Base-by-base conservation (phyloP, 2,888 invertebrate genomes). In the Chorisops tibialis region DNA sequence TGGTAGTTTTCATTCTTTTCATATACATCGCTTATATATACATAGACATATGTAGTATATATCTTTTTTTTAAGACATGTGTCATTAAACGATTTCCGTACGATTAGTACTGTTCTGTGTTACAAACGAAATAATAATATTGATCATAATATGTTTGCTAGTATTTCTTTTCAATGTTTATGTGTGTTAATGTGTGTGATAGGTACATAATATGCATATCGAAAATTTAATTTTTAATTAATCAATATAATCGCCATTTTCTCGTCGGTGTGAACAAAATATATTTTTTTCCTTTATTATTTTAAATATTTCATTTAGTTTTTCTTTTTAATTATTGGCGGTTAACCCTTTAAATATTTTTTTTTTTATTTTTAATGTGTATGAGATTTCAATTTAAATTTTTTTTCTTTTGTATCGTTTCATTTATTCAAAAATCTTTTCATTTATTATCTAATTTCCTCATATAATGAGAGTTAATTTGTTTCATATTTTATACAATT, bases 401-500 rank as follows among this genome's bases (percentile, higher is more conserved):
- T 30, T 5, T 30, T 30, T 30, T 30, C 30, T 30, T 30, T 21
- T 21, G 22, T 48, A 6, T 22, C 22, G 12, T n/a, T n/a, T 35
- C 9, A 7, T 7, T 50, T 39, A 39, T 14, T 21, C 37, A 52
- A 52, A 22, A 19, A 14, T 52, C 38, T 39, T 12, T 14, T 47
- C n/a, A 21, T 24, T 56, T 56, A 56, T 35, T 45, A 56, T 56
- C 56, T 56, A 56, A 56, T 4, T 45, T 56, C 56, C 56, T 56
- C 56, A 56, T 56, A 56, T 56, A 56, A 56, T 56, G 56, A 56
- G 56, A 43, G 43, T 38, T 30, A 56, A 45, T 56, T 56, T 9
- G 16, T 35, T 45, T 56, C 30, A 21, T 24, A 48, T 50, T 39
- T 41, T 22, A 54, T 56, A 56, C 56, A 56, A 19, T 43, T 45